phyloP scores from a whole-genome alignment of 2,113 vertebrate genomes.

The Callipepla squamata region DNA sequence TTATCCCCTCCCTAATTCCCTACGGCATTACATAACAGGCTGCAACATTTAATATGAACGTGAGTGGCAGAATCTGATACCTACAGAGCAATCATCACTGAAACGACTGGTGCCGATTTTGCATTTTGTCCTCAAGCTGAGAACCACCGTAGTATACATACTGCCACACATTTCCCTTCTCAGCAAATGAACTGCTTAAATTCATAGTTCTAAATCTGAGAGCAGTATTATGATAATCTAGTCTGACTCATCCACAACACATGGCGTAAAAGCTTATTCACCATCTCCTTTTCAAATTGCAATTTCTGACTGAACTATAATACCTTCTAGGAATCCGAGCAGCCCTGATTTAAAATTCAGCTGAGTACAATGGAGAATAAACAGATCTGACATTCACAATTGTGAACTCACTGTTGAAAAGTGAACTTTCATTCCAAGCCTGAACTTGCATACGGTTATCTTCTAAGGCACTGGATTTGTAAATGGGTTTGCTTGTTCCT shows the following conservation, averaged over 20 bases:
- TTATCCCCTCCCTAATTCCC: neutral
- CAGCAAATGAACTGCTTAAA: neutral
- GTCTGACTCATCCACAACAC: slow-evolving; percentile 26
- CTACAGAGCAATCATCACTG: neutral
- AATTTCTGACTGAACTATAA: slow-evolving; percentile 17
- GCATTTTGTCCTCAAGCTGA: neutral
- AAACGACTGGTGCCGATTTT: neutral
- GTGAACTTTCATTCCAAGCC: neutral
- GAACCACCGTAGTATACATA: neutral
- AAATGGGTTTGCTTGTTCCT: neutral
- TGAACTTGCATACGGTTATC: neutral
- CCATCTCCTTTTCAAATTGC: neutral
- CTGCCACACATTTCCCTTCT: neutral
- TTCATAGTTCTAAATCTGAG: neutral
- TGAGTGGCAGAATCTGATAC: neutral
- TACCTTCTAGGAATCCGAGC: slow-evolving; percentile 1
- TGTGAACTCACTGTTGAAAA: neutral
- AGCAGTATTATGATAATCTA: neutral
- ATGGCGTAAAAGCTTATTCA: slow-evolving; percentile 20
- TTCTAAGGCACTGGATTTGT: neutral
- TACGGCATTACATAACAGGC: neutral
- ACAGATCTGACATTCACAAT: neutral
- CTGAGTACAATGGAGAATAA: neutral
- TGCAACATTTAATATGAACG: neutral
- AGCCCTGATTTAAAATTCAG: neutral